Percentiles rank a stretch among this genome's conserved stretches.
These are phyloP conservation scores for Tetraodon nigroviridis DNA, from an alignment of 2,113 vertebrate species.

Conservation along the genomic window DNA sequence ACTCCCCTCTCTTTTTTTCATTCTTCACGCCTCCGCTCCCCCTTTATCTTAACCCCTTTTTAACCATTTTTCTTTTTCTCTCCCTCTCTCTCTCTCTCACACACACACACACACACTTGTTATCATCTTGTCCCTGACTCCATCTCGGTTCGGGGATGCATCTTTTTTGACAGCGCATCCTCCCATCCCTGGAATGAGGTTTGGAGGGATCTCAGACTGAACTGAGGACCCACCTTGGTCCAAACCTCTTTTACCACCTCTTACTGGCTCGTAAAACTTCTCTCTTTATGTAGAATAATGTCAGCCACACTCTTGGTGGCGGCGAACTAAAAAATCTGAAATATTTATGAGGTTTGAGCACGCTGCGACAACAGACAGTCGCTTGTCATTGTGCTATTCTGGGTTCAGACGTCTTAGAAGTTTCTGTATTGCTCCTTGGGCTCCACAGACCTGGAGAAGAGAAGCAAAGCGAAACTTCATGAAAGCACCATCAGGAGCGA, in stretches of 20 bases:
- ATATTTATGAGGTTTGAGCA: slow-evolving; percentile 45
- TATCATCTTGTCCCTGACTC: slow-evolving; percentile 62
- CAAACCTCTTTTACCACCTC: neutral
- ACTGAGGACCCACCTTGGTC: neutral
- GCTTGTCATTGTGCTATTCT: slow-evolving; percentile 31
- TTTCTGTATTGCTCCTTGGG: slow-evolving; percentile 13
- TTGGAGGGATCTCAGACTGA: slow-evolving; percentile 47
- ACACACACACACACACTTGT: slow-evolving; percentile 61
- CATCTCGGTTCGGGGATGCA: slow-evolving; percentile 48
- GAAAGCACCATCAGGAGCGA: slow-evolving; percentile 43
- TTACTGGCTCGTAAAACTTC: slow-evolving; percentile 14
- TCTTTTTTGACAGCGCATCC: slow-evolving; percentile 64
- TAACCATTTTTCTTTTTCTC: slow-evolving; percentile 29
- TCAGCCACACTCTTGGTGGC: slow-evolving; percentile 19
- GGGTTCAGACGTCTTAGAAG: slow-evolving; percentile 33
- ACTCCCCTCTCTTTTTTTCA: slow-evolving; percentile 25
- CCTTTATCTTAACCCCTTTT: slow-evolving; percentile 41
- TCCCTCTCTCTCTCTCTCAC: slow-evolving; percentile 42
- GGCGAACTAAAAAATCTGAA: slow-evolving; percentile 22
- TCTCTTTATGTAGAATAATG: slow-evolving; percentile 12
- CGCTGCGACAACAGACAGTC: slow-evolving; percentile 26
- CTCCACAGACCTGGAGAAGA: slow-evolving; percentile 33
- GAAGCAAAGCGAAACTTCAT: slow-evolving; percentile 42
- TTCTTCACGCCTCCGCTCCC: slow-evolving; percentile 15
- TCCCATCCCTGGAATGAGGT: slow-evolving; percentile 47